phyloP scores from a whole-genome alignment of 2,888 invertebrate genomes.

The Leptothorax acervorum region DNA sequence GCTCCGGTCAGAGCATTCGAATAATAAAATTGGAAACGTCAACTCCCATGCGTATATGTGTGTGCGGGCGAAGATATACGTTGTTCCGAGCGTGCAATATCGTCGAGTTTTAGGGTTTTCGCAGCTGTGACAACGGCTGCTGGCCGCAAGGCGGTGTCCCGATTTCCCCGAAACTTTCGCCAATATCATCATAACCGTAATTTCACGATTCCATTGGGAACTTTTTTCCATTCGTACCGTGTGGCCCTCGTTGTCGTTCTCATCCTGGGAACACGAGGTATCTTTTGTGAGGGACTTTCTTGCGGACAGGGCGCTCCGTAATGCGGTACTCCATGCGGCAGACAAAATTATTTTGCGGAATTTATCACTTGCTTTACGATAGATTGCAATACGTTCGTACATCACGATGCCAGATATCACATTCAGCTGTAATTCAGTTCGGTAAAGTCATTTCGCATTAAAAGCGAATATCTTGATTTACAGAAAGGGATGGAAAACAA shows the following conservation, averaged over 20 bases:
- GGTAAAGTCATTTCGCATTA: not conserved
- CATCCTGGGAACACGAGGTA: slow-evolving; percentile 17
- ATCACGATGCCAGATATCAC: not conserved
- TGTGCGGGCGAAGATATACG: slow-evolving; percentile 40
- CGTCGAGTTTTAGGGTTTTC: slow-evolving; percentile 65
- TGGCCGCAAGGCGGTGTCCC: slow-evolving; percentile 45
- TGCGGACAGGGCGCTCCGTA: slow-evolving; percentile 17
- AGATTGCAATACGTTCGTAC: not conserved
- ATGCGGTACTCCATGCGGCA: not conserved
- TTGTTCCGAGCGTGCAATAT: slow-evolving; percentile 56
- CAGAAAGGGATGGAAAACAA: not conserved
- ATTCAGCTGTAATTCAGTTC: not conserved
- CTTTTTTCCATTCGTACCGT: slow-evolving; percentile 48
- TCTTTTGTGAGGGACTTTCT: slow-evolving; percentile 10
- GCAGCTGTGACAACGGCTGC: slow-evolving; percentile 63
- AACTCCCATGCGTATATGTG: not conserved
- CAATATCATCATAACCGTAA: slow-evolving; percentile 65
- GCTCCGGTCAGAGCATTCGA: slow-evolving; percentile 8
- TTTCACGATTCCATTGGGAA: slow-evolving; percentile 57
- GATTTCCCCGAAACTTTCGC: slow-evolving; percentile 57
- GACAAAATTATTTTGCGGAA: slow-evolving; percentile 36
- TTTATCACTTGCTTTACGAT: not conserved
- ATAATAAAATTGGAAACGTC: slow-evolving; percentile 54
- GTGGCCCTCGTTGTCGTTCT: slow-evolving; percentile 31
- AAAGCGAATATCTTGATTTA: not conserved